Evolutionary conservation across 2,888 invertebrate genomes (phyloP), one percentile per base, ranked within the genome.

Genomic region (Euproctis similis): DNA sequence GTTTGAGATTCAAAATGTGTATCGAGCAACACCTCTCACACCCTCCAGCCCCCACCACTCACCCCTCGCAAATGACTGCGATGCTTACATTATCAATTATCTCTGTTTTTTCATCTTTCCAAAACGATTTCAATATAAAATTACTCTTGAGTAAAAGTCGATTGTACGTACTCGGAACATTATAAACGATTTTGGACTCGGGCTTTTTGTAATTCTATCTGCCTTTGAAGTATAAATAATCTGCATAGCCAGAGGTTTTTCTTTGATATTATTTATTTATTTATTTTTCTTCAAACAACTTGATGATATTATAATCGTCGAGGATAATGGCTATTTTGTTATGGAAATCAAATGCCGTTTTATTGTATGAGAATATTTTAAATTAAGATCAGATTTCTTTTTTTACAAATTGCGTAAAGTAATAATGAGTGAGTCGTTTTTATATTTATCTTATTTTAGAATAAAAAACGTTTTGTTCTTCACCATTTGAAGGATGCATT

Each of bases 1-100:
- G 43, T 57, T 60, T 53, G 38, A 29, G 39, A 61, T 58, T 57
- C 59, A 45, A 44, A 55, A 48, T 53, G 59, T 53, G 46, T 59
- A 54, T 51, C 28, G 37, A 30, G 29, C 31, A 44, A 46, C 42
- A 39, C 39, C n/a, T n/a, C n/a, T n/a, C n/a, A n/a, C n/a, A n/a
- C n/a, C n/a, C n/a, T n/a, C n/a, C n/a, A n/a, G n/a, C n/a, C n/a
- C n/a, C n/a, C n/a, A n/a, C n/a, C n/a, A n/a, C n/a, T n/a, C n/a
- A n/a, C 36, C 31, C 36, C 39, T 34, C 22, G 33, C 33, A 45
- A 50, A 52, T 53, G 28, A 26, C 50, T 51, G 30, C 12, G 29
- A 27, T 31, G 46, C 40, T 56, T 57, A 54, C 49, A 49, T 54
- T 50, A 46, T 50, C 52, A 54, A 56, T 59, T 52, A 57, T 44